A percentile compares a stretch with the other conserved stretches of the same genome.
Conservation (phyloP, 2,888 invertebrate species). For the Sphaerophoria rueppellii region DNA sequence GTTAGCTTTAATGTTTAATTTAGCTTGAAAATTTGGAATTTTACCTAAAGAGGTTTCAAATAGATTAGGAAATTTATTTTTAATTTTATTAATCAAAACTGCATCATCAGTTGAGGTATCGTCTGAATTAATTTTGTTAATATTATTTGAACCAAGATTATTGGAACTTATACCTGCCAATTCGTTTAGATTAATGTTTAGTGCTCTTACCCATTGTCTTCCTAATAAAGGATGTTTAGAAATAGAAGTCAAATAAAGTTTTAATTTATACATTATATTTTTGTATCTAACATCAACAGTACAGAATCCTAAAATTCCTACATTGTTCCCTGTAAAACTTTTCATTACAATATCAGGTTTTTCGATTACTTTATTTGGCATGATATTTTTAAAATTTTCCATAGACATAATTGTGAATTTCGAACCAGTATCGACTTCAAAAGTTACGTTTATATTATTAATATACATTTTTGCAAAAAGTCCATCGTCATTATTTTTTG, state of each 20-base stretch:
- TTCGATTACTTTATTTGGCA: too few relatives aligned
- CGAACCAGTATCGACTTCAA: too few relatives aligned
- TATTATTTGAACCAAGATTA: not conserved
- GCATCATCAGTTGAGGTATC: not conserved
- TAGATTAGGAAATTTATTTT: not conserved
- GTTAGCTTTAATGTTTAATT: too few relatives aligned
- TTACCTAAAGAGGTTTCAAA: not conserved
- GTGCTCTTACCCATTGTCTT: conserved; percentile 74
- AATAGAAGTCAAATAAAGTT: conserved; percentile 63
- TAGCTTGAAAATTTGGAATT: too few relatives aligned
- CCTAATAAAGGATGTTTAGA: conserved; percentile 75
- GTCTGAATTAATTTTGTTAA: not conserved
- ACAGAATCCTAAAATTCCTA: too few relatives aligned
- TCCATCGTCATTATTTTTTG: too few relatives aligned
- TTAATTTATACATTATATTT: conserved; percentile 19
- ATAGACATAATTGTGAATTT: too few relatives aligned
- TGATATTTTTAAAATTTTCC: too few relatives aligned
- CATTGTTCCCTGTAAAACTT: not conserved
- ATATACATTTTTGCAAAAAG: too few relatives aligned
- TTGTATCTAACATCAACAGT: too few relatives aligned
- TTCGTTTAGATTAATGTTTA: conserved; percentile 68
- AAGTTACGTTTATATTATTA: too few relatives aligned
- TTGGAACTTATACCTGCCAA: conserved; percentile 16
- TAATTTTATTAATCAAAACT: not conserved
- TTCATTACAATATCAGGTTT: not conserved